phyloP scores from a whole-genome alignment of 1,140 invertebrate species.

The Latrodectus geometricus region DNA sequence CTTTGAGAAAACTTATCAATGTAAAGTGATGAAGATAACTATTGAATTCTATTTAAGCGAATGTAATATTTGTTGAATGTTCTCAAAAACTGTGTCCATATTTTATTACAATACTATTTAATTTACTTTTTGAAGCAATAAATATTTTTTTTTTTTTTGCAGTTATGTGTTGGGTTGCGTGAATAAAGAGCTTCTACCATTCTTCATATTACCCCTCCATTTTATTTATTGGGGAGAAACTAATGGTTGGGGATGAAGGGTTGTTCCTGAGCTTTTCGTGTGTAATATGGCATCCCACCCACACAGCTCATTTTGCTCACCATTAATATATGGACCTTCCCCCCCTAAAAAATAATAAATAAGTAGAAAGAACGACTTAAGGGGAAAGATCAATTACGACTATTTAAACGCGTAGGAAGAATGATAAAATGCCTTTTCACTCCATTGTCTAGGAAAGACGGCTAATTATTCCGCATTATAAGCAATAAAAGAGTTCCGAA shows the following conservation, averaged over 20 bases:
- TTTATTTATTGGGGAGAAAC: background rate
- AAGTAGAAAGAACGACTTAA: background rate
- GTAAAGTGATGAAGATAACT: too few relatives aligned
- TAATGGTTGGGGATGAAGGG: background rate
- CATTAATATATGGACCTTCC: background rate
- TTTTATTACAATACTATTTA: too few relatives aligned
- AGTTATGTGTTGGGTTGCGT: too few relatives aligned
- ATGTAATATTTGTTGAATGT: too few relatives aligned
- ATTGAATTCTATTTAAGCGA: too few relatives aligned
- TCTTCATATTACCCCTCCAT: background rate
- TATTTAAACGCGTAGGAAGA: conserved; percentile 2
- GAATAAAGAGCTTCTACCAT: too few relatives aligned
- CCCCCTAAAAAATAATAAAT: too few relatives aligned
- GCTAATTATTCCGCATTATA: conserved; percentile 12
- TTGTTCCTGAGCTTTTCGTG: background rate
- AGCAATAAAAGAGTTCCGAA: background rate
- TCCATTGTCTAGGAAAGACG: background rate
- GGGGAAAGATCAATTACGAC: conserved; percentile 9
- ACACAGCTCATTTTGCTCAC: background rate
- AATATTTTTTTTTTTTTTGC: too few relatives aligned
- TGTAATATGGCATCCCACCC: background rate
- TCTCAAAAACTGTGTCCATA: too few relatives aligned
- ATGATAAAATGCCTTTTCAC: conserved; percentile 5
- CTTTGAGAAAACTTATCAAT: too few relatives aligned
- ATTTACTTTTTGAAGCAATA: too few relatives aligned